Base-by-base conservation (phyloP, 2,888 invertebrate genomes). In the Ptychoptera contaminata region DNA sequence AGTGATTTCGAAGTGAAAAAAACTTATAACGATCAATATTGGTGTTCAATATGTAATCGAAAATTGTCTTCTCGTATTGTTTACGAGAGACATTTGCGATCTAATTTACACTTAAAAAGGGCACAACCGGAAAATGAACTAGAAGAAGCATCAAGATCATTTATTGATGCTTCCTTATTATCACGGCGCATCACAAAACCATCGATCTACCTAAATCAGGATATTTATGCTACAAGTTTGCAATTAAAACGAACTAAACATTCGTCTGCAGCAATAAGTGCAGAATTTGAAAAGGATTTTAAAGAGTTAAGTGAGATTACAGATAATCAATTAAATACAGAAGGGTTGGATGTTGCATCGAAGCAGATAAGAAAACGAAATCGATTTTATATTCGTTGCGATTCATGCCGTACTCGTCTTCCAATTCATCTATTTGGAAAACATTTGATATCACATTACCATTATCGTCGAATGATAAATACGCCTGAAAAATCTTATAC, bases 361-460 rank as follows among this genome's bases (percentile, higher is more conserved):
- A 49, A 52, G 51, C 51, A 49, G 51, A 71, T 70, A 54, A 64
- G 74, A 35, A 71, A 69, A 35, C 68, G 82, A 9, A 73, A 70
- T 42, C 69, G 73, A 43, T 69, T 70, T 46, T 74, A 73, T 46
- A 67, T 78, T 1, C 71, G 73, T 51, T 86, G 87, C 58, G 73
- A 76, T 42, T 79, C 81, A 39, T 87, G 87, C 55, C 74, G 74
- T 46, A 76, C 79, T 30, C 73, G 76, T 49, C 79, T 86, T 37
- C 71, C 73, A 46, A 70, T 72, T 7, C 72, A 76, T 54, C 65
- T 80, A 50, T 78, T 86, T 67, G 86, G 87, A 35, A 86, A 87
- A 58, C 87, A 87, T 66, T 69, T 92, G 47, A 80, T 90, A 53
- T 87, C 87, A 1, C 83, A 83, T 59, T 86, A 81, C 60, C 90